A percentile compares a stretch with the other conserved stretches of the same genome.
These are phyloP conservation scores for Drosophila seguyi DNA, from an alignment of 1,140 invertebrate genomes.

Conservation along the genomic window DNA sequence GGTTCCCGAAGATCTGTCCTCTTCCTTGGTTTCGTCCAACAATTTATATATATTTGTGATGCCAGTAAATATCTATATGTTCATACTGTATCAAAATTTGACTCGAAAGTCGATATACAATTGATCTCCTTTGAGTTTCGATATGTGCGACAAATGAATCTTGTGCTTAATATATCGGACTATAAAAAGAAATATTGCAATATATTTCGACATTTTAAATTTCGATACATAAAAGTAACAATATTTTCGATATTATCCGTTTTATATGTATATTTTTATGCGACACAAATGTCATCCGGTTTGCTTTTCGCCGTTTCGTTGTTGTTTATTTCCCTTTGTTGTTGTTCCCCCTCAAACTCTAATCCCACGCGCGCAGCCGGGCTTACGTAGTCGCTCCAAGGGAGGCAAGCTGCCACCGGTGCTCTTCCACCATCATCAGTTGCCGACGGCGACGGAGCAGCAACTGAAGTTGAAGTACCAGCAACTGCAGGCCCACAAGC, in stretches of 20 bases:
- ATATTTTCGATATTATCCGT: not conserved
- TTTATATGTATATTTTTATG: constrained; percentile 36
- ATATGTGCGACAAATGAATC: no score
- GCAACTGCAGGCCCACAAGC: constrained; percentile 60
- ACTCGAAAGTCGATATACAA: no score
- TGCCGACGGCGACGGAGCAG: constrained; percentile 57
- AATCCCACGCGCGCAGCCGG: constrained; percentile 41
- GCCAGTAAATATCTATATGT: not conserved
- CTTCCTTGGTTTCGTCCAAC: constrained; percentile 38
- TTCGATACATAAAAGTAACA: no score
- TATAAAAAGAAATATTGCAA: no score
- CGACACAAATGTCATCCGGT: constrained; percentile 21
- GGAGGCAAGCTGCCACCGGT: constrained; percentile 69
- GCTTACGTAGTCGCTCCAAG: constrained; percentile 62
- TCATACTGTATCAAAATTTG: no score
- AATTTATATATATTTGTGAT: constrained; percentile 39
- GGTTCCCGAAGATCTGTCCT: constrained; percentile 11
- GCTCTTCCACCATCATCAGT: constrained; percentile 53
- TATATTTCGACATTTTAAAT: not conserved
- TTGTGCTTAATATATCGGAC: no score
- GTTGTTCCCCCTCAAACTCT: constrained; percentile 13
- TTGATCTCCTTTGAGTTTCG: no score
- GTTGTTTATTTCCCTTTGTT: constrained; percentile 37
- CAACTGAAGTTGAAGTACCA: constrained; percentile 60
- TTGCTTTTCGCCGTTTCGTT: constrained; percentile 47